A percentile compares a stretch with the other conserved stretches of the same genome.
phyloP scores from a whole-genome alignment of 2,797 vertebrate genomes.

The Acanthis flammea region DNA sequence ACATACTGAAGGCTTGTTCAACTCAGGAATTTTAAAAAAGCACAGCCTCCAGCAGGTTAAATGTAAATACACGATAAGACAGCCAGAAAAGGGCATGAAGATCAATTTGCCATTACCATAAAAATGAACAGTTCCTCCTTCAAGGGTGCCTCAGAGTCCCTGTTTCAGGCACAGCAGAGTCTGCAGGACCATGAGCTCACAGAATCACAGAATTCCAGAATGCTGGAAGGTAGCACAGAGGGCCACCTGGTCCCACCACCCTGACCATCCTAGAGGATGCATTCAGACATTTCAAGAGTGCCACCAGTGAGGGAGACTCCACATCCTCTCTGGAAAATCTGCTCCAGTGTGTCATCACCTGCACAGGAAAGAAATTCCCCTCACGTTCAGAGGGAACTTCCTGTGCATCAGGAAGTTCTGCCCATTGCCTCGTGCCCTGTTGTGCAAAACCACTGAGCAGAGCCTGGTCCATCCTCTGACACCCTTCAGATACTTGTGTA shows the following conservation, averaged over 20 bases:
- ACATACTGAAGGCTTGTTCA: background rate
- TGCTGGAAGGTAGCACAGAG: background rate
- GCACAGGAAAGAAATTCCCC: background rate
- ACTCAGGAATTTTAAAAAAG: background rate
- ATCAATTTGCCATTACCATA: background rate
- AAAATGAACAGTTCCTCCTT: background rate
- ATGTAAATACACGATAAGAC: background rate
- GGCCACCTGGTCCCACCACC: background rate
- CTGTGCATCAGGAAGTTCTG: background rate
- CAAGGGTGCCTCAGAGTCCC: background rate
- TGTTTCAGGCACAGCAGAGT: background rate
- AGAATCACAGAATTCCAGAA: background rate
- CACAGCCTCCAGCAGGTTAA: background rate
- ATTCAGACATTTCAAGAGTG: background rate
- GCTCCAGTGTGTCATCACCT: background rate
- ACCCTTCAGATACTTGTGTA: too few species aligned
- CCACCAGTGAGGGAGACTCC: background rate
- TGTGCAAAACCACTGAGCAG: fast-evolving
- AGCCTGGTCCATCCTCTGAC: too few species aligned
- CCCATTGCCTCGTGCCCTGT: fast-evolving
- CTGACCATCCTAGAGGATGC: background rate
- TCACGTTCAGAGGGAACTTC: background rate
- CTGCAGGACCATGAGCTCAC: background rate
- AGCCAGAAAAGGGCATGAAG: background rate
- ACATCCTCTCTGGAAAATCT: background rate